Evolutionary conservation across 64 coral and sea anemone genomes (phyloP).

Genomic region (Catalaphyllia jardinei): DNA sequence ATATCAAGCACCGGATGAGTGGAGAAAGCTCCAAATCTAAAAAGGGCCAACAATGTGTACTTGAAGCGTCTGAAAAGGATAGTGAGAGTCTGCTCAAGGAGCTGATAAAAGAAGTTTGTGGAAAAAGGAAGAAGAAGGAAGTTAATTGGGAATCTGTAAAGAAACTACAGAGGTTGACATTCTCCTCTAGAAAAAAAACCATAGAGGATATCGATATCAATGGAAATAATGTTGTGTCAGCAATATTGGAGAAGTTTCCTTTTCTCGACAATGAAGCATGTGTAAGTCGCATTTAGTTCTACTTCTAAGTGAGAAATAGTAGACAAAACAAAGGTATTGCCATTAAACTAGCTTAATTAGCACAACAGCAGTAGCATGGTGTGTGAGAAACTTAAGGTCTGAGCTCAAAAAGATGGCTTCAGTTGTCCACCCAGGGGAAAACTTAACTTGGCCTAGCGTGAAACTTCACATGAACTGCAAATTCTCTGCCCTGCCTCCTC

Average conservation of each 20-base stretch:
- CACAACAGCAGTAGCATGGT: too few relatives aligned
- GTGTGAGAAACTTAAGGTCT: too few relatives aligned
- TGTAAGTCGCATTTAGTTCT: not conserved
- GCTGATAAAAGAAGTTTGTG: not conserved
- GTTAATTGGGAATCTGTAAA: not conserved
- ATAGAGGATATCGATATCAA: not conserved
- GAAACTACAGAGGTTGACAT: not conserved
- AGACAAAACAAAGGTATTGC: too few relatives aligned
- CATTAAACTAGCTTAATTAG: too few relatives aligned
- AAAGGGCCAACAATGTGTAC: not conserved
- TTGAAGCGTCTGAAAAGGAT: slow-evolving; percentile 16
- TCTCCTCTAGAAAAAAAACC: not conserved
- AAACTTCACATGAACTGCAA: too few relatives aligned
- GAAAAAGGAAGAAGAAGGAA: not conserved
- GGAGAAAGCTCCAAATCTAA: not conserved
- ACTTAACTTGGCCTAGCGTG: too few relatives aligned
- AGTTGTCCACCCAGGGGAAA: too few relatives aligned
- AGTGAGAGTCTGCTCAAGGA: not conserved
- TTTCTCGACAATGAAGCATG: too few relatives aligned
- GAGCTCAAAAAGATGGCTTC: too few relatives aligned
- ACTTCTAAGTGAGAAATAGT: not conserved
- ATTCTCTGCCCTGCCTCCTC: too few relatives aligned
- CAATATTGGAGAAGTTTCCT: too few relatives aligned
- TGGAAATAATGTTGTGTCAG: not conserved
- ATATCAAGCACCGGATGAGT: not conserved